These are phyloP conservation scores for Drosophila planitibia DNA, from an alignment of 2,888 invertebrate genomes.

Conservation along the genomic window DNA sequence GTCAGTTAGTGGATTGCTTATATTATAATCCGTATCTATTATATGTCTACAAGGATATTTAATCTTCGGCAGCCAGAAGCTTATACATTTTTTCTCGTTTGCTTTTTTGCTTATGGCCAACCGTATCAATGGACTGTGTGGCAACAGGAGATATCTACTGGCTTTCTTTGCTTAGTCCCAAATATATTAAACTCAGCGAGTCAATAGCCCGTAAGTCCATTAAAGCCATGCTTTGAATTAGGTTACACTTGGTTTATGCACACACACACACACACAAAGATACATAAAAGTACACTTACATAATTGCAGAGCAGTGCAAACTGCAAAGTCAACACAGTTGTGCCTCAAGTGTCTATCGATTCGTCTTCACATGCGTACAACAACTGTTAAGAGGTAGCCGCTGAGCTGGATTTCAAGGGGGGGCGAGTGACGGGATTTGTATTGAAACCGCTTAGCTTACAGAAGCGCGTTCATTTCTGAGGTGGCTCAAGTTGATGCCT, in stretches of 20 bases:
- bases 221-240: conserved; percentile 68
- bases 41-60: conserved; percentile 22
- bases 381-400: neutral
- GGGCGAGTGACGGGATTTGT: neutral
- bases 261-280: conserved; percentile 5
- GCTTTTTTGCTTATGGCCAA: conserved; percentile 38
- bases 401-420: neutral
- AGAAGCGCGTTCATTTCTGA: conserved; percentile 17
- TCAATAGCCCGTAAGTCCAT: conserved; percentile 78
- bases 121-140: conserved; percentile 44
- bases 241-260: conserved; percentile 55
- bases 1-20: neutral
- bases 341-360: conserved; percentile 64
- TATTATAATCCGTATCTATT: neutral
- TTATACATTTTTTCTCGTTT: neutral
- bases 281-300: conserved; percentile 15
- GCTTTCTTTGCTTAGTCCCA: conserved; percentile 24
- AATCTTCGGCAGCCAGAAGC: neutral
- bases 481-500: conserved; percentile 51
- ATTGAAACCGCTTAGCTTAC: conserved; percentile 41
- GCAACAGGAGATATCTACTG: conserved; percentile 15
- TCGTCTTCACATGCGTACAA: conserved; percentile 33
- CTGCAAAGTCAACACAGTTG: conserved; percentile 66
- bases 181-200: conserved; percentile 57
- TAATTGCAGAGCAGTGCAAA: conserved; percentile 65